These are phyloP conservation scores for Carlito syrichta DNA, from an alignment of 2,113 vertebrate genomes.

Conservation along the genomic window DNA sequence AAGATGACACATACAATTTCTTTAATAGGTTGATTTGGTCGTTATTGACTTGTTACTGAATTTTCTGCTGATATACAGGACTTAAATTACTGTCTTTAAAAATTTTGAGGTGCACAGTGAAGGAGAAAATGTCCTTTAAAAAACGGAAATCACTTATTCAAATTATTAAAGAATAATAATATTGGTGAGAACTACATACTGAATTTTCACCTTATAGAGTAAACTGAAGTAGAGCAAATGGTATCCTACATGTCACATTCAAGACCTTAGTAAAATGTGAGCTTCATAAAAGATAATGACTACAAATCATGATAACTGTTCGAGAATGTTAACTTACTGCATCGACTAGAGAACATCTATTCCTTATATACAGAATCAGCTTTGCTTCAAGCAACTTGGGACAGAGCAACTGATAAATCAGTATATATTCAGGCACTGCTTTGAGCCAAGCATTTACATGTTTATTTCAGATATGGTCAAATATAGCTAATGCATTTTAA, in stretches of 20 bases:
- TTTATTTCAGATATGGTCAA: conserved; percentile 15
- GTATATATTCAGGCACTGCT: conserved; percentile 40
- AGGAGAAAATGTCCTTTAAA: not conserved
- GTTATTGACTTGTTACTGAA: not conserved
- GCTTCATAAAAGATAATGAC: not conserved
- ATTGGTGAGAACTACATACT: not conserved
- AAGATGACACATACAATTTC: not conserved
- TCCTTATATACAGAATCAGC: not conserved
- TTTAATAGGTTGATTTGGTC: not conserved
- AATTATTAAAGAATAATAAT: not conserved
- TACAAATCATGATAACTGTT: not conserved
- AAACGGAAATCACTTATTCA: not conserved
- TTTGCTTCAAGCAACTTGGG: conserved; percentile 51
- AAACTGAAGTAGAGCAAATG: not conserved
- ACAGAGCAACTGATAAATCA: conserved; percentile 58
- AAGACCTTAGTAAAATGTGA: not conserved
- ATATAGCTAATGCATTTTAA: conserved; percentile 3
- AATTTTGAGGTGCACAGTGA: not conserved
- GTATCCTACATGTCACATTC: not conserved
- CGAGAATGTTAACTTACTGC: not conserved
- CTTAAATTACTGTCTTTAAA: not conserved
- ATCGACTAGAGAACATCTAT: not conserved
- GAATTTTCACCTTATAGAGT: not conserved
- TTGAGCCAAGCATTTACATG: conserved; percentile 60
- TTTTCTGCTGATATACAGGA: not conserved